Evolutionary conservation across 2,797 vertebrate species (phyloP).

Genomic region (Borostomias antarcticus): DNA sequence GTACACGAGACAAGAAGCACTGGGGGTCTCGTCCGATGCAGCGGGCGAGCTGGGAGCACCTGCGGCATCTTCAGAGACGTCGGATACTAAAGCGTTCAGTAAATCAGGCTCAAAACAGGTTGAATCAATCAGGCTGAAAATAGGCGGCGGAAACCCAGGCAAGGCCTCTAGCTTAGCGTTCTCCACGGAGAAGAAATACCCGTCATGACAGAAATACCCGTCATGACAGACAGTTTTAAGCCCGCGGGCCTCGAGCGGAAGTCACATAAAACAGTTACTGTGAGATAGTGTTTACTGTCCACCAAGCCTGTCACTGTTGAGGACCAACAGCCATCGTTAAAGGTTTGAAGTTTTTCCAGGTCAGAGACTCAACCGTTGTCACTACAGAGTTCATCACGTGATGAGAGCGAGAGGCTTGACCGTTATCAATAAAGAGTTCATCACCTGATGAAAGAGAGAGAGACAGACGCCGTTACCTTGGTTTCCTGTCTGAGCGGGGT

Average conservation of each 20-base stretch:
- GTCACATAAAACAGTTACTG: not conserved
- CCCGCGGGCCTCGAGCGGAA: not conserved
- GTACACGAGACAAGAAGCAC: conserved; percentile 66
- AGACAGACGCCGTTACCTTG: conserved; percentile 81
- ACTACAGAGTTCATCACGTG: too few relatives aligned
- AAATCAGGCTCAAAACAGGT: not conserved
- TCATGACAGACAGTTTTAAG: not conserved
- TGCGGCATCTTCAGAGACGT: too few relatives aligned
- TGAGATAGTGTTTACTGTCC: too few relatives aligned
- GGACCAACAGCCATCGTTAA: too few relatives aligned
- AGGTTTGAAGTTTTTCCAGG: not conserved
- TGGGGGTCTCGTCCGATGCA: conserved; percentile 55
- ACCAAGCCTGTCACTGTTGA: too few relatives aligned
- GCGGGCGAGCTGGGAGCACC: conserved; percentile 66
- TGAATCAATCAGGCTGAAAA: not conserved
- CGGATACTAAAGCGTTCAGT: not conserved
- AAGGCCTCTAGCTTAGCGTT: not conserved
- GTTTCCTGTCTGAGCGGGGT: conserved; percentile 80
- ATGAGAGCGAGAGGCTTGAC: too few relatives aligned
- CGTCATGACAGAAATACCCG: not conserved
- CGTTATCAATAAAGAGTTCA: too few relatives aligned
- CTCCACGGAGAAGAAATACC: not conserved
- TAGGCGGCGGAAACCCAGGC: not conserved
- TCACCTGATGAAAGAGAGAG: too few relatives aligned
- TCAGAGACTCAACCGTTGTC: not conserved